These are phyloP conservation scores for Amblyornis subalaris DNA, from an alignment of 2,113 vertebrate genomes.

Conservation along the genomic window DNA sequence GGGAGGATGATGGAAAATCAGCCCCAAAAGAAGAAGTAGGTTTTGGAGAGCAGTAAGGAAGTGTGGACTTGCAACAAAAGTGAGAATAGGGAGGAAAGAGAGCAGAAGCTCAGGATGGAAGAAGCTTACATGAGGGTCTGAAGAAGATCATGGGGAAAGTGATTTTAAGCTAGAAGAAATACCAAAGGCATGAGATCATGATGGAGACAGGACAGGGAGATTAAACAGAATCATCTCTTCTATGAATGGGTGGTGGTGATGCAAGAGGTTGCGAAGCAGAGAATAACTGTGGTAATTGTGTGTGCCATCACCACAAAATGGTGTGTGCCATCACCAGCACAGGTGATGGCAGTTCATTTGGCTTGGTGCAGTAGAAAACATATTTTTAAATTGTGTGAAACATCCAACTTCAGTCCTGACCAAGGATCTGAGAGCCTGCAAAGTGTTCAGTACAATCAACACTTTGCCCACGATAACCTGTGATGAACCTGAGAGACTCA, in stretches of 20 bases:
- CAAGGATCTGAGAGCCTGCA: background rate
- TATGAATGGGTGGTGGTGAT: background rate
- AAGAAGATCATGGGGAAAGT: background rate
- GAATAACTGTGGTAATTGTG: background rate
- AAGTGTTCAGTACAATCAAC: background rate
- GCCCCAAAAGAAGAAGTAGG: background rate
- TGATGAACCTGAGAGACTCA: background rate
- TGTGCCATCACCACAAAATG: no score
- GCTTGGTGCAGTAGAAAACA: background rate
- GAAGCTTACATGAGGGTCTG: background rate
- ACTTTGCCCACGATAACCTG: fast-evolving
- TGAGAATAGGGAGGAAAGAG: background rate
- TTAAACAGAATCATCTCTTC: background rate
- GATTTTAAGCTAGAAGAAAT: background rate
- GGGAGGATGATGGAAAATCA: background rate
- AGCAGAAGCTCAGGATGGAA: background rate
- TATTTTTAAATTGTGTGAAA: background rate
- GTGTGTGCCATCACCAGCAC: no score
- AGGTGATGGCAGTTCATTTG: background rate
- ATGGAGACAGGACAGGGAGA: background rate
- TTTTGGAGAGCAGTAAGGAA: background rate
- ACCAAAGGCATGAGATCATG: background rate
- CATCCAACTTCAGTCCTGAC: background rate
- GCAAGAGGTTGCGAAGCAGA: background rate
- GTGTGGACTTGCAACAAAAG: background rate